phyloP scores from a whole-genome alignment of 2,113 vertebrate species.

The Chunga burmeisteri region DNA sequence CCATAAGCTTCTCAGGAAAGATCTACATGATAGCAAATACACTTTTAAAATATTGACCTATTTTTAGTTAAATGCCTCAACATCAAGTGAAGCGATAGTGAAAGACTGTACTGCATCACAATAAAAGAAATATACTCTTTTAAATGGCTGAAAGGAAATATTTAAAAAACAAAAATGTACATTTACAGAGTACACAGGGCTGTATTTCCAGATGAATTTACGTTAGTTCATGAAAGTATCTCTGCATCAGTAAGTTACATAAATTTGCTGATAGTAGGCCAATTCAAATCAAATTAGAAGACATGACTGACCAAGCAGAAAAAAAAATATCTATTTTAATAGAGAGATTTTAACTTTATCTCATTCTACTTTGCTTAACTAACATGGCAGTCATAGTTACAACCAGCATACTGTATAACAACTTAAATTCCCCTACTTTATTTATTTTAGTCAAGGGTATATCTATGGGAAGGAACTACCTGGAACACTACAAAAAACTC shows the following conservation, averaged over 20 bases:
- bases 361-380: not conserved
- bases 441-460: not conserved
- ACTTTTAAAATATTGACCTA: conserved; percentile 24
- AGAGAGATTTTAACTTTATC: not conserved
- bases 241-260: not conserved
- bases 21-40: not conserved
- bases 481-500: not conserved
- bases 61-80: conserved; percentile 22
- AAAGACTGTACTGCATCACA: not conserved
- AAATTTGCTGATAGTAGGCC: not conserved
- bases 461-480: not conserved
- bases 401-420: not conserved
- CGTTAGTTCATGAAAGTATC: not conserved
- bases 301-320: not conserved
- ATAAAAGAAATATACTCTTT: not conserved
- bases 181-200: not conserved
- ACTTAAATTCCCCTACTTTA: not conserved
- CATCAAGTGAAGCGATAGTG: not conserved
- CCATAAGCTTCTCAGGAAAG: conserved; percentile 23
- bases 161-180: not conserved
- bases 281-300: not conserved
- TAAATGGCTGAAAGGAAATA: not conserved
- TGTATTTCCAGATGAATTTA: not conserved
- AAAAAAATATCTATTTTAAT: not conserved
- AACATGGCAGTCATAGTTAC: not conserved